phyloP scores from a whole-genome alignment of 2,888 invertebrate genomes.

The Linnaemya vulpina region DNA sequence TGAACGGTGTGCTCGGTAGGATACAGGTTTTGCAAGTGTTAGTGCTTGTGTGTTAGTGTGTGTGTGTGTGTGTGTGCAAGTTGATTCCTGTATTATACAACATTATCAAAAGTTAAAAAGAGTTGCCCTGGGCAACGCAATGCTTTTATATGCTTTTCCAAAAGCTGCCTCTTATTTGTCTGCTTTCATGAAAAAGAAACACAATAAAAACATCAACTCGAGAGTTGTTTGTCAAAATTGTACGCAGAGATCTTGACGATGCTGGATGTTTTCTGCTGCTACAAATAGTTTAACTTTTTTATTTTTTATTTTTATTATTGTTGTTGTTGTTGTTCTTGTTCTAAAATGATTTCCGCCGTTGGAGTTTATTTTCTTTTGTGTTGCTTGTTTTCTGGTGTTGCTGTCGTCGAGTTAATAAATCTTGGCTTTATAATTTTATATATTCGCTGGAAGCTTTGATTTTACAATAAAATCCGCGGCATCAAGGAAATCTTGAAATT shows the following conservation, averaged over 20 bases:
- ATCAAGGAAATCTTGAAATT: slow-evolving; percentile 13
- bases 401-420: slow-evolving; percentile 32
- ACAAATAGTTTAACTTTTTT: background rate
- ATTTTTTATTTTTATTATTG: no score
- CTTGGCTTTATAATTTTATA: slow-evolving; percentile 49
- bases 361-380: background rate
- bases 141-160: slow-evolving; percentile 33
- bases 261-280: background rate
- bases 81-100: slow-evolving; percentile 56
- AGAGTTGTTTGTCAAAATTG: background rate
- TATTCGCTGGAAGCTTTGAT: slow-evolving; percentile 43
- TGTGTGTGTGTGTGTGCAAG: background rate
- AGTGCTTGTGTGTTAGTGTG: no score
- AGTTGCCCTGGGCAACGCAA: slow-evolving; percentile 63
- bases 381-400: background rate
- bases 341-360: background rate
- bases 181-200: slow-evolving; percentile 7
- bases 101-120: slow-evolving; percentile 64
- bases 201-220: slow-evolving; percentile 16
- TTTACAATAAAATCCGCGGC: slow-evolving; percentile 7
- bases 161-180: slow-evolving; percentile 55
- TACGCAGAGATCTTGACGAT: slow-evolving; percentile 1
- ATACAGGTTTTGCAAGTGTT: background rate
- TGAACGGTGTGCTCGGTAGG: background rate
- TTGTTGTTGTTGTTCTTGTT: background rate